Evolutionary conservation across 2,113 vertebrate genomes (phyloP).

Genomic region (Gadus chalcogrammus): DNA sequence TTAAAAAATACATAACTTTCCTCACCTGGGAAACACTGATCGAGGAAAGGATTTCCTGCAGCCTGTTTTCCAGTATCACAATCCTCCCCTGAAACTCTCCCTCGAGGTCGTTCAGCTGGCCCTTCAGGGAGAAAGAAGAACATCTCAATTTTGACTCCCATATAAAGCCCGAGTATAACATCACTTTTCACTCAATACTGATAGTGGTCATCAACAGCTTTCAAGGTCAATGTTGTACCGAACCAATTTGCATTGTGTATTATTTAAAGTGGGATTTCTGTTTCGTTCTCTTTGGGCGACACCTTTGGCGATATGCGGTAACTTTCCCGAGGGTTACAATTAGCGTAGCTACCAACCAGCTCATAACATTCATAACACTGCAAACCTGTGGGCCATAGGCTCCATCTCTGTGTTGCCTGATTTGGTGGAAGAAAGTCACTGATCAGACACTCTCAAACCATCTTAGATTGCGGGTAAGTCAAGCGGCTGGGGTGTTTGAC

Average conservation of each 20-base stretch:
- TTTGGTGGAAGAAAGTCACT: too few species aligned
- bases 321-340: not conserved
- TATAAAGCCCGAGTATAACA: not conserved
- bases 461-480: too few species aligned
- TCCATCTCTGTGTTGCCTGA: too few species aligned
- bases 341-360: not conserved
- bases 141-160: not conserved
- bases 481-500: too few species aligned
- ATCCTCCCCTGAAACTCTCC: constrained; percentile 20
- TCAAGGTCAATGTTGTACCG: not conserved
- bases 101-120: constrained; percentile 19
- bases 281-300: not conserved
- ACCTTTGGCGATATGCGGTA: not conserved
- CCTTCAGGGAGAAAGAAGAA: constrained; percentile 24
- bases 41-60: constrained; percentile 20
- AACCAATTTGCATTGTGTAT: not conserved
- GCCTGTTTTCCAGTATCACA: constrained; percentile 9
- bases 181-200: not conserved
- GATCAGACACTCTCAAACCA: too few species aligned
- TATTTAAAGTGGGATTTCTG: not conserved
- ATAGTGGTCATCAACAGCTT: not conserved
- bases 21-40: constrained; percentile 42
- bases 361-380: too few species aligned
- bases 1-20: not conserved
- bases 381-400: too few species aligned